Conservation (phyloP, 2,113 vertebrate species). For the Uria aalge region DNA sequence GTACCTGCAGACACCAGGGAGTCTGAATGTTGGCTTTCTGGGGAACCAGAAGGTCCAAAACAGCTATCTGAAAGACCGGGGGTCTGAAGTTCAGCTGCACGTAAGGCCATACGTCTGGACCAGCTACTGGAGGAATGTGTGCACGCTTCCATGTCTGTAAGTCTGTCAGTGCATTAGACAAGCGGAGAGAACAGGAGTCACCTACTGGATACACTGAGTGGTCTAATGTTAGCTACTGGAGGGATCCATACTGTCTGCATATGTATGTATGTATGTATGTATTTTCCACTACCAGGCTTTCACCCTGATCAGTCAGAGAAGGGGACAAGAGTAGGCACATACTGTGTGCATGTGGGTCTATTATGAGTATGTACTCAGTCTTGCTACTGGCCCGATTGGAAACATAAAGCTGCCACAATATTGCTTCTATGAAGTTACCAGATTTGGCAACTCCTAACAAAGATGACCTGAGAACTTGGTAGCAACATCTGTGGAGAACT, state of each 20-base stretch:
- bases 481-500: not conserved
- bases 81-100: not conserved
- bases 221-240: not conserved
- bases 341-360: not conserved
- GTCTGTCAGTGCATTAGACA: not conserved
- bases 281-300: not conserved
- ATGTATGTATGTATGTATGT: not conserved
- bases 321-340: not conserved
- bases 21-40: not conserved
- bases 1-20: not conserved
- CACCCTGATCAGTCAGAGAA: not conserved
- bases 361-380: accelerated
- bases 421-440: not conserved
- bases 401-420: not conserved
- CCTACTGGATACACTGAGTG: not conserved
- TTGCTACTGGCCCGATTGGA: not conserved
- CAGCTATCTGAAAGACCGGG: not conserved
- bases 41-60: not conserved
- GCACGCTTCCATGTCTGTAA: not conserved
- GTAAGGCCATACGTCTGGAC: not conserved
- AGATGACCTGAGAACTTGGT: not conserved
- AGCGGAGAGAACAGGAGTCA: not conserved
- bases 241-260: not conserved
- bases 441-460: not conserved
- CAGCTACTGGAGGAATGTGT: not conserved